phyloP scores from a whole-genome alignment of 2,113 vertebrate genomes.

The Nothocercus julius region DNA sequence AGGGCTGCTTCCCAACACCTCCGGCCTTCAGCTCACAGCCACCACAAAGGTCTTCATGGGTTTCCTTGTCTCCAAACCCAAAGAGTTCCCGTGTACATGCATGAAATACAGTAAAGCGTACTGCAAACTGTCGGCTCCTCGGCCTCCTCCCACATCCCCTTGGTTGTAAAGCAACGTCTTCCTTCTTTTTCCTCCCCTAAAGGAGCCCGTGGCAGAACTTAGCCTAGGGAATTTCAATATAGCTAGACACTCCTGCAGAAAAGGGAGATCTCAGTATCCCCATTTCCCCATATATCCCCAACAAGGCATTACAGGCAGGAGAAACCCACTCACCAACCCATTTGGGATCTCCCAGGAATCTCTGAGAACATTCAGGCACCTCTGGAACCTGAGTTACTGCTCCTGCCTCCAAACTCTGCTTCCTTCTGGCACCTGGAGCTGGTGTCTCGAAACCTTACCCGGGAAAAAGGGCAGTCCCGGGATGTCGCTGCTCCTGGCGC shows the following conservation, averaged over 20 bases:
- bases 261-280: neutral
- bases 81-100: neutral
- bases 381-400: neutral
- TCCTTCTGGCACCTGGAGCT: rapidly evolving
- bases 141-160: neutral
- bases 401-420: neutral
- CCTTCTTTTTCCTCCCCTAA: neutral
- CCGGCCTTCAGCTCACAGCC: neutral
- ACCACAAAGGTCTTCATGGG: rapidly evolving
- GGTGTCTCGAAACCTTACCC: rapidly evolving
- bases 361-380: neutral
- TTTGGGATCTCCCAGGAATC: neutral
- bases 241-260: neutral
- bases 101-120: neutral
- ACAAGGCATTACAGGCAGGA: neutral
- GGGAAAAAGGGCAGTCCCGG: neutral
- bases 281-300: neutral
- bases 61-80: neutral
- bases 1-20: neutral
- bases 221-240: neutral
- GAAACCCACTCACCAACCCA: rapidly evolving
- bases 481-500: neutral
- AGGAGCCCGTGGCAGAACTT: neutral
- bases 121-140: neutral
- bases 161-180: neutral